Percentiles rank a stretch among this genome's conserved stretches.
phyloP scores from a whole-genome alignment of 2,113 vertebrate genomes.

The Strigops habroptila region DNA sequence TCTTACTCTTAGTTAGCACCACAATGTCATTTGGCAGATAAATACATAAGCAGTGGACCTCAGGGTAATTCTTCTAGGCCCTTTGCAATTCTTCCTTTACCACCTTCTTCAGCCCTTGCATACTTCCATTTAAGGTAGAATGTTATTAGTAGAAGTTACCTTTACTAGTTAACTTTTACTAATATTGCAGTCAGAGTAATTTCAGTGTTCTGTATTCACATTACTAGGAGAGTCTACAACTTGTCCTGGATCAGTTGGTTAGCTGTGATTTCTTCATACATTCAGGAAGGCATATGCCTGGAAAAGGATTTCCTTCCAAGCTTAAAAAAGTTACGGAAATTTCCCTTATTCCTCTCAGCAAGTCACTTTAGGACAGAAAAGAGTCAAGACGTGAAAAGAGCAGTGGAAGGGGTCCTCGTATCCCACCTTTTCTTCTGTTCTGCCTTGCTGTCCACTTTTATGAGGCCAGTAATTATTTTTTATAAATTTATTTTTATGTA shows the following conservation, averaged over 20 bases:
- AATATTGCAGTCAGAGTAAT: not conserved
- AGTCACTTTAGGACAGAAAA: not conserved
- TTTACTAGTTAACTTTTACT: not conserved
- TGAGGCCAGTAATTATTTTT: not conserved
- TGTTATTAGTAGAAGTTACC: not conserved
- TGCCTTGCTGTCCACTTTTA: not conserved
- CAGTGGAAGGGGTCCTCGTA: not conserved
- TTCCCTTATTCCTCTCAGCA: not conserved
- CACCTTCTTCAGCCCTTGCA: not conserved
- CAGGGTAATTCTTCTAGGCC: not conserved
- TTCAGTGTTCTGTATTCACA: not conserved
- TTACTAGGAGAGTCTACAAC: not conserved
- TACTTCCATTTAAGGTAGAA: not conserved
- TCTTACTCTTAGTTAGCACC: not conserved
- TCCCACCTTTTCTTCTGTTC: not conserved
- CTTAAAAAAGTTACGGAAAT: not conserved
- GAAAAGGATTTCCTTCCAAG: not conserved
- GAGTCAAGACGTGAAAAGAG: not conserved
- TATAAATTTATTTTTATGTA: not conserved
- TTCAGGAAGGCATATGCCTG: not conserved
- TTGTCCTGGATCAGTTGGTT: not conserved
- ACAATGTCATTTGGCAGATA: not conserved
- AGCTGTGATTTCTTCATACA: not conserved
- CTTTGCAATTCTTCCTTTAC: not conserved
- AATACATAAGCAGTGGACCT: not conserved